Evolutionary conservation across 1,140 invertebrate genomes (phyloP), one percentile per base, ranked within the genome.

Genomic region (Teleopsis dalmanni): DNA sequence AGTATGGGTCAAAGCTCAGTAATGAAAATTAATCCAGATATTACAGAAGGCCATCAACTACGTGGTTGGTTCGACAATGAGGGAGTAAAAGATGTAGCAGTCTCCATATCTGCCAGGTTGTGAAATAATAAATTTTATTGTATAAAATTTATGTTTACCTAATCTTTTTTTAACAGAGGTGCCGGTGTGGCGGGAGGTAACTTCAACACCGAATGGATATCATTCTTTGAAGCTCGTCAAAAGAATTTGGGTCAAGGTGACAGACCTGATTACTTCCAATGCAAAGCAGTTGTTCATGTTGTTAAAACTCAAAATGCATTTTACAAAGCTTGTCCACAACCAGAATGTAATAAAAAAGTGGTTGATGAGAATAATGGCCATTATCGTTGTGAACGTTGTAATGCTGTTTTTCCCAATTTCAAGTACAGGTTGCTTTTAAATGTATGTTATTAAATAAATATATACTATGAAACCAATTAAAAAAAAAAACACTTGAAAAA

Each of bases 321-420:
- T 35, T 98, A 98, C 65, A 85, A 91, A 74, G 84, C 91, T 2
- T 98, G 95, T 60, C 88, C 92, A 0, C 76, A 78, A 46, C 78
- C 84, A 10, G 78, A 81, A 33, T 98, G 94, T 69, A 95, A 95
- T 60, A 98, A 97, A 64, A 98, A 98, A 72, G 80, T 91, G 1
- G 73, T 95, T 22, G 93, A 97, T 73, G 63, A 69, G 40, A 81
- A 85, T 36, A 92, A 93, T 68, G 89, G 87, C 7, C 76, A 84
- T 55, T 98, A 83, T 66, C 78, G 91, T 51, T 99, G 96, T 71
- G 95, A 98, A 69, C 97, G 97, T 71, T 99, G 95, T 70, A 80
- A 85, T 53, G 76, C 80, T 37, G 87, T 91, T 50, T 90, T 80
- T 65, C 81, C 84, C 0, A 85, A 87, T 55, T 98, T 84, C 64